These are phyloP conservation scores for Leptoclinus maculatus DNA, from an alignment of 2,797 vertebrate genomes.

Conservation along the genomic window DNA sequence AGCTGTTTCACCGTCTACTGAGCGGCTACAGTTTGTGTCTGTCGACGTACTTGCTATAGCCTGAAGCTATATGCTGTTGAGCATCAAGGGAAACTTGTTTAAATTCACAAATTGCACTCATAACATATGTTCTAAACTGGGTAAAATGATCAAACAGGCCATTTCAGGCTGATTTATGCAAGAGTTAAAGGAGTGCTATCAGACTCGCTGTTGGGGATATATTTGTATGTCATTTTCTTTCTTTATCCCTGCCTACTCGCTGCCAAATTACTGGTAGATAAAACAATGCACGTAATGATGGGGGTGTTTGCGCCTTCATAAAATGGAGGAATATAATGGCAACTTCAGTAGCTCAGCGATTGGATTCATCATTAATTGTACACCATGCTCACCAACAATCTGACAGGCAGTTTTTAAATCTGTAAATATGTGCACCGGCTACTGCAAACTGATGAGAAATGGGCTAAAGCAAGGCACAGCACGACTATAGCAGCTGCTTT, in stretches of 20 bases:
- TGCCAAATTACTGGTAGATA: constrained; percentile 59
- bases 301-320: constrained; percentile 60
- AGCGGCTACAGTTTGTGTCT: neutral
- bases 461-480: constrained; percentile 6
- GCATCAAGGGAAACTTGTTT: constrained; percentile 7
- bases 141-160: constrained; percentile 19
- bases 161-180: constrained; percentile 4
- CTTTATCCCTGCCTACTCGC: constrained; percentile 55
- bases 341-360: constrained; percentile 51
- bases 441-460: constrained; percentile 41
- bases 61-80: neutral
- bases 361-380: constrained; percentile 63
- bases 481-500: constrained; percentile 2
- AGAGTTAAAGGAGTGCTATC: constrained; percentile 11
- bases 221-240: constrained; percentile 54
- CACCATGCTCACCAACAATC: constrained; percentile 42
- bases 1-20: neutral
- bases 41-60: neutral
- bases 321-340: constrained; percentile 48
- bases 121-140: constrained; percentile 1
- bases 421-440: constrained; percentile 26
- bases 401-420: constrained; percentile 56
- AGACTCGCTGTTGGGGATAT: constrained; percentile 24
- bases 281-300: constrained; percentile 64
- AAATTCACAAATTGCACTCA: neutral